phyloP scores from a whole-genome alignment of 1,140 invertebrate species.

The Metopolophium dirhodum region DNA sequence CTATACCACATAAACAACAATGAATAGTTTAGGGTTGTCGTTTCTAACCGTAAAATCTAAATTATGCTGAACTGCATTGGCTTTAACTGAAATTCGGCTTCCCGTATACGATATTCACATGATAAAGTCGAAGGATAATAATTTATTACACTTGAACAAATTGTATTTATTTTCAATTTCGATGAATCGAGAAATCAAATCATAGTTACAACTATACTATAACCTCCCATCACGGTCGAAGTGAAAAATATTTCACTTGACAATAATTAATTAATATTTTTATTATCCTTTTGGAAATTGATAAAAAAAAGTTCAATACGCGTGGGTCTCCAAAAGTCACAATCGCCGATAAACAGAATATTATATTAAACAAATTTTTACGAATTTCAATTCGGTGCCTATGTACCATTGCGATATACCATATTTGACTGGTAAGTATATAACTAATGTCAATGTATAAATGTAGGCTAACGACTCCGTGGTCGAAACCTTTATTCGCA shows the following conservation, averaged over 20 bases:
- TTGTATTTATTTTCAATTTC: slow-evolving; percentile 11
- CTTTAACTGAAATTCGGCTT: background rate
- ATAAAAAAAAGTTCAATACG: background rate
- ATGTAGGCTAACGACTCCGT: background rate
- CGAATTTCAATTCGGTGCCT: background rate
- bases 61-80: background rate
- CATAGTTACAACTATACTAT: background rate
- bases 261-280: background rate
- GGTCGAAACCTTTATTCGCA: background rate
- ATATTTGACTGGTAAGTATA: no score
- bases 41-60: background rate
- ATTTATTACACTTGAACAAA: background rate
- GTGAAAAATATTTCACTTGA: background rate
- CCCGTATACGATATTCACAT: background rate
- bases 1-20: background rate
- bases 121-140: background rate
- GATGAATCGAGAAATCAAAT: background rate
- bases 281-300: background rate
- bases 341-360: background rate
- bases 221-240: background rate
- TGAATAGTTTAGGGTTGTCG: background rate
- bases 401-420: no score
- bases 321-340: background rate
- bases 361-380: background rate
- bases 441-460: background rate